Evolutionary conservation across 2,888 invertebrate genomes (phyloP), one percentile per base, ranked within the genome.

Genomic region (Marasmarcha lunaedactyla): DNA sequence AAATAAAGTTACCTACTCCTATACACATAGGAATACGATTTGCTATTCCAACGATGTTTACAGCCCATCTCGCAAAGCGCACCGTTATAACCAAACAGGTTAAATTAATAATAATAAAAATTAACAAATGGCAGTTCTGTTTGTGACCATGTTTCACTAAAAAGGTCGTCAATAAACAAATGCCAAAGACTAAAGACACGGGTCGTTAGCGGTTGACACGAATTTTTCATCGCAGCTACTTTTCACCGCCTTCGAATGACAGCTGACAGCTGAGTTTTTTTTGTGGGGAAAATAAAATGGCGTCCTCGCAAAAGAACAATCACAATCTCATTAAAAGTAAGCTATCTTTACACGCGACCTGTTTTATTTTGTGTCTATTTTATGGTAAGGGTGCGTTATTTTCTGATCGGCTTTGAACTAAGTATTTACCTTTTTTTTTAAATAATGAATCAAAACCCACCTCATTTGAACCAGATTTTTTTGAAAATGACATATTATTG

Each of bases 231-330:
- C 43, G 42, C 34, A 5, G 20, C 7, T 20, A 20, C 20, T 67
- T 65, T 67, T 66, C 61, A 67, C 59, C 47, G 63, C 62, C 52
- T 62, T 65, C 53, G 58, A 54, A 46, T 51, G 52, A 72, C n/a
- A 67, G 71, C 63, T 67, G 68, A 77, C 74, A 51, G 60, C 55
- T 54, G 60, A 53, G 51, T 62, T 68, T 67, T 71, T 71, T 68
- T 51, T 52, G 36, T 46, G 44, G 53, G 56, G 51, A 42, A 27
- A 39, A 37, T 27, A 42, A 27, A 39, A 37, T 27, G 39, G 14
- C 36, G 15, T 38, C 3, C 34, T 14, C 34, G 13, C 12, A 53
- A 54, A 52, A 54, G 59, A 63, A 64, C 71, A 66, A 71, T 71
- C 70, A 65, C 63, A 63, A 36, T 26, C 44, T 62, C 64, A 71